Percentiles rank a stretch among this genome's conserved stretches.
phyloP scores from a whole-genome alignment of 2,888 invertebrate species.

The Cosmia trapezina region DNA sequence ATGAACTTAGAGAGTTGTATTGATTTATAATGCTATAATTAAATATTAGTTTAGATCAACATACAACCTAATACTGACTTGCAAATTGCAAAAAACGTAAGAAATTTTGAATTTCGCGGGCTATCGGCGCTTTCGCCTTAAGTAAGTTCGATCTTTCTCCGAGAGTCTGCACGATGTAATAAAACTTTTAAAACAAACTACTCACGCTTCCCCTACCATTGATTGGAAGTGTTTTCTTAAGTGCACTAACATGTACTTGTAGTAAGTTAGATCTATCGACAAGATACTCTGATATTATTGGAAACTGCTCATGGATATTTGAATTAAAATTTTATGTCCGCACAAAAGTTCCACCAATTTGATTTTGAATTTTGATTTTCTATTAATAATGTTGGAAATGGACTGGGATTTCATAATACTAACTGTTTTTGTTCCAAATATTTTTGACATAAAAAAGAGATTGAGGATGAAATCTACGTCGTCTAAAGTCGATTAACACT shows the following conservation, averaged over 20 bases:
- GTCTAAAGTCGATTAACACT: too few relatives aligned
- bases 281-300: neutral
- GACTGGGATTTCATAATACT: neutral
- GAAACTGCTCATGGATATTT: neutral
- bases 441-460: neutral
- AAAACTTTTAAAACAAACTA: slow-evolving; percentile 56
- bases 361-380: neutral
- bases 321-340: neutral
- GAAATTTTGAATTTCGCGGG: too few relatives aligned
- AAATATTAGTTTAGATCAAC: too few relatives aligned
- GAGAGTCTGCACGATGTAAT: slow-evolving; percentile 47
- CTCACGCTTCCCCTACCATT: slow-evolving; percentile 22
- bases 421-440: neutral
- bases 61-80: too few relatives aligned
- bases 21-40: too few relatives aligned
- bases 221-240: slow-evolving; percentile 47
- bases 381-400: neutral
- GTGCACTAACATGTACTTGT: slow-evolving; percentile 17
- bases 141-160: slow-evolving; percentile 37
- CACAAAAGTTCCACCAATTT: neutral
- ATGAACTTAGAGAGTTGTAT: too few relatives aligned
- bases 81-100: too few relatives aligned
- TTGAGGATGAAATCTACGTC: neutral
- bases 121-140: neutral
- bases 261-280: neutral